phyloP scores from a whole-genome alignment of 2,113 vertebrate genomes.

The Ceyx cyanopectus region DNA sequence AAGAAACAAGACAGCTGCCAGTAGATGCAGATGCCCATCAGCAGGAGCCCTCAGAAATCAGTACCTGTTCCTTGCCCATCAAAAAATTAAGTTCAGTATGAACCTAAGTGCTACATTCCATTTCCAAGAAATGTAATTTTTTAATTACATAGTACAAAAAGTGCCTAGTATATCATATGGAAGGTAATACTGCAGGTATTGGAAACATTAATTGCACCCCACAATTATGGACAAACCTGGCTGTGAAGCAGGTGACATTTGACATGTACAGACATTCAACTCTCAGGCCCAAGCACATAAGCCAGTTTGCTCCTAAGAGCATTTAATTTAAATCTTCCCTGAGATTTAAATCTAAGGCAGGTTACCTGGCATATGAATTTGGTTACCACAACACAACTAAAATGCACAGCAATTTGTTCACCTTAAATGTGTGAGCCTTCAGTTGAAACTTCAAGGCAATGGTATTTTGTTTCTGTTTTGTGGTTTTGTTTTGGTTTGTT shows the following conservation, averaged over 20 bases:
- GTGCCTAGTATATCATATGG: neutral
- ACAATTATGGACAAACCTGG: neutral
- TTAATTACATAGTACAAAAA: neutral
- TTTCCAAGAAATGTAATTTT: neutral
- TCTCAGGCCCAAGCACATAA: neutral
- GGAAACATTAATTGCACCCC: neutral
- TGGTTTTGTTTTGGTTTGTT: too few relatives aligned
- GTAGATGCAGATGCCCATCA: neutral
- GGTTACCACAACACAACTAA: neutral
- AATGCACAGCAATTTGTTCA: neutral
- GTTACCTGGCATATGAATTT: neutral
- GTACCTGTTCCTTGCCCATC: neutral
- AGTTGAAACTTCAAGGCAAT: neutral
- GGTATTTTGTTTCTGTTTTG: neutral
- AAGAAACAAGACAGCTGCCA: neutral
- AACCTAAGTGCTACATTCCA: neutral
- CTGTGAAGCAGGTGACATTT: neutral
- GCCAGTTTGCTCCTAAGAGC: neutral
- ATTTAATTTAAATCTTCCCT: neutral
- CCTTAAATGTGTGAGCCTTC: neutral
- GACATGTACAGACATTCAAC: neutral
- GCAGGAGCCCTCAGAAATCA: neutral
- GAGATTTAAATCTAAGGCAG: neutral
- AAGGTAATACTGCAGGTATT: neutral
- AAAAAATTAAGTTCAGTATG: neutral